These are phyloP conservation scores for Macrostomum lignano DNA, from an alignment of 1,140 invertebrate species.

Conservation along the genomic window DNA sequence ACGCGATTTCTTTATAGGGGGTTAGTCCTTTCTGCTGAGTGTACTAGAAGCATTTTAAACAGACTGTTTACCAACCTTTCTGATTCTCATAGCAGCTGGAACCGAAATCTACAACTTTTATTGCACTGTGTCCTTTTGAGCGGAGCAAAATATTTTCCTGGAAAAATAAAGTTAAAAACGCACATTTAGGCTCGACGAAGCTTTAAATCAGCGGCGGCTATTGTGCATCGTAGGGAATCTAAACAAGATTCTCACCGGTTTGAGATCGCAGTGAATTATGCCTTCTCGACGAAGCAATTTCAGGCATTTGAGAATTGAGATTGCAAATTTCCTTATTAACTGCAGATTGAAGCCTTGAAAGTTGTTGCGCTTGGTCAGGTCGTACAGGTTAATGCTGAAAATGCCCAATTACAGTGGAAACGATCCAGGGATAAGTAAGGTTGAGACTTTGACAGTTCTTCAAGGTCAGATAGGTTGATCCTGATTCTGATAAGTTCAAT, in stretches of 20 bases:
- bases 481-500: too few species aligned
- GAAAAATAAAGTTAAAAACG: too few species aligned
- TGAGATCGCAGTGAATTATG: slow-evolving; percentile 29
- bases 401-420: slow-evolving; percentile 97
- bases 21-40: too few species aligned
- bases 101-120: slow-evolving; percentile 30
- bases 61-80: too few species aligned
- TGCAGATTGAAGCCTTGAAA: slow-evolving; percentile 26
- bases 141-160: slow-evolving; percentile 9
- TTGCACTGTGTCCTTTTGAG: slow-evolving; percentile 14
- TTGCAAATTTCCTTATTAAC: slow-evolving; percentile 23
- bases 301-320: slow-evolving; percentile 21
- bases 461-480: slow-evolving; percentile 78
- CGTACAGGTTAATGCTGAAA: slow-evolving; percentile 33
- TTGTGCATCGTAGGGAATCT: too few species aligned
- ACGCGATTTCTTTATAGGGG: too few species aligned
- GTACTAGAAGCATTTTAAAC: too few species aligned
- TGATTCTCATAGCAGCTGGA: slow-evolving; percentile 28
- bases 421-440: slow-evolving; percentile 90
- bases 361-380: slow-evolving; percentile 27
- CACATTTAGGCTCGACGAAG: too few species aligned
- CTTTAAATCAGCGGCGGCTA: too few species aligned
- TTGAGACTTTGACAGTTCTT: slow-evolving; percentile 98
- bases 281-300: slow-evolving; percentile 19
- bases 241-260: slow-evolving; percentile 14